These are phyloP conservation scores for Masticophis lateralis DNA, from an alignment of 2,797 vertebrate genomes.

Conservation along the genomic window DNA sequence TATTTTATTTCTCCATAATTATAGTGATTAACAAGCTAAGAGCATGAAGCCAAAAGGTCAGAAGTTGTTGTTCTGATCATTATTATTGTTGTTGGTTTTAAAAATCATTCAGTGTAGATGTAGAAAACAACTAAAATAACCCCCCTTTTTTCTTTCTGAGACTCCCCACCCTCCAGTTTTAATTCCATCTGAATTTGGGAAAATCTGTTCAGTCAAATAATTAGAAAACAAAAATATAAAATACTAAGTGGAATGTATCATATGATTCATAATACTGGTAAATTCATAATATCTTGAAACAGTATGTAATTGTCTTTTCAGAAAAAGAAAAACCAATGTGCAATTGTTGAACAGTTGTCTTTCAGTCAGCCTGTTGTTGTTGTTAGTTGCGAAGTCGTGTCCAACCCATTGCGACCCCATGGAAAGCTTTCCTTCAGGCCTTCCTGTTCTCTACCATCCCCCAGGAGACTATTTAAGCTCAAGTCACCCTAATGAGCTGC, in stretches of 20 bases:
- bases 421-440: no score
- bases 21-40: slow-evolving; percentile 58
- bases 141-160: neutral
- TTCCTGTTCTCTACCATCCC: no score
- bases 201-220: neutral
- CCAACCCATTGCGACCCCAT: no score
- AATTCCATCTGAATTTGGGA: slow-evolving; percentile 35
- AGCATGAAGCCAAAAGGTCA: slow-evolving; percentile 46
- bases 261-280: neutral
- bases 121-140: slow-evolving; percentile 42
- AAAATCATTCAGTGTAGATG: slow-evolving; percentile 29
- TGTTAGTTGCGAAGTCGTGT: no score
- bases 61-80: slow-evolving; percentile 53
- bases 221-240: slow-evolving; percentile 8
- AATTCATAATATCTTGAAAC: slow-evolving; percentile 9
- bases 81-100: slow-evolving; percentile 9
- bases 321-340: neutral
- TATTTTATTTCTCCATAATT: slow-evolving; percentile 57
- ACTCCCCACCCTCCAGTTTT: neutral
- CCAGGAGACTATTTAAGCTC: no score
- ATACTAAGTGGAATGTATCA: neutral
- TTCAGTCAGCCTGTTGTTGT: slow-evolving; percentile 15
- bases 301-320: slow-evolving; percentile 24
- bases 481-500: slow-evolving; percentile 43
- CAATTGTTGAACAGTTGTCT: slow-evolving; percentile 19